Evolutionary conservation across 2,113 vertebrate species (phyloP), one percentile per base, ranked within the genome.

Genomic region (Caracal caracal): DNA sequence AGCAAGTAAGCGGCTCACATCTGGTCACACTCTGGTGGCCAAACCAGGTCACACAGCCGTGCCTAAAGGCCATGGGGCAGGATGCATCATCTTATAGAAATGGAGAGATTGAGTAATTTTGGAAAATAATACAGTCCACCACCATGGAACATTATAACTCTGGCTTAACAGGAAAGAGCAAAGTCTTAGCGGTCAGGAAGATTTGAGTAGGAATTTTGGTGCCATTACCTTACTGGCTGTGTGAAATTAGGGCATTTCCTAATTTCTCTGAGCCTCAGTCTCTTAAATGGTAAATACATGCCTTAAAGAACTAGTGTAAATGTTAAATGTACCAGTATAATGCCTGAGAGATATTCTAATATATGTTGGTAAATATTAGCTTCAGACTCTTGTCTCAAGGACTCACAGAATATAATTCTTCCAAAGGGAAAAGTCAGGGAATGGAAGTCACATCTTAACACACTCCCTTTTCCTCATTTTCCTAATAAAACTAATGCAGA

Each of bases 351-450:
- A 56, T 26, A 76, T 1, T 33, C 47, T 59, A 53, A 79, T 63
- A 30, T 22, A 8, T 73, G 20, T 73, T 73, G 53, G 71, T 91
- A 84, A 88, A 53, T 66, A 79, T 30, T 65, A 93, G 43, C 6
- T 4, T 87, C 12, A 26, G 33, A 1, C 13, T 79, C 47, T 83
- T 85, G 12, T 90, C 16, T 91, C 20, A 13, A 75, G 59, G 9
- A 90, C 70, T 82, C 78, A 33, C 53, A 81, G 56, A 90, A 59
- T 81, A 37, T 59, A 94, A 85, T 90, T 90, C 63, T 71, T 71
- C 75, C 59, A 53, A 90, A 81, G 40, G 10, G 40, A 86, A n/a
- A 81, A 90, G 66, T 68, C 22, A 90, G 40, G 47, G 47, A 94
- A 86, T 37, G 51, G 7, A 90, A 90, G 22, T 6, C 53, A 92